Percentiles rank a stretch among this genome's conserved stretches.
Evolutionary conservation across 2,888 invertebrate species (phyloP).

Genomic region (Euzophera pinguis): DNA sequence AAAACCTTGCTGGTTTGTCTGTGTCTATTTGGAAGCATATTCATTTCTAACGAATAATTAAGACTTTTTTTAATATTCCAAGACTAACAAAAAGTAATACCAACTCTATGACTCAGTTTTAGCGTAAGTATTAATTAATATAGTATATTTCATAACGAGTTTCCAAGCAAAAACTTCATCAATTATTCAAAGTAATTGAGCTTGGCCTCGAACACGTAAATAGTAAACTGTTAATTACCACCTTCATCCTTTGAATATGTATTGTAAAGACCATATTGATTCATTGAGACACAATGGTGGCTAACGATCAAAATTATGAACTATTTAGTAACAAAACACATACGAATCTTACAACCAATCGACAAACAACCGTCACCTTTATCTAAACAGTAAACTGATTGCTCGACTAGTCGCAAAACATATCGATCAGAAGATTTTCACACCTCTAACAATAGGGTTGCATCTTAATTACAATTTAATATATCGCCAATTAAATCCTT

Average conservation of each 20-base stretch:
- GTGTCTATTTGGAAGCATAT: too few species aligned
- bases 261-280: constrained; percentile 7
- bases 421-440: constrained; percentile 49
- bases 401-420: constrained; percentile 34
- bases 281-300: constrained; percentile 2
- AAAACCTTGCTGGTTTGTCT: neutral
- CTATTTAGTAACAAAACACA: constrained; percentile 14
- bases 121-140: neutral
- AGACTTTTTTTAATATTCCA: neutral
- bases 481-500: constrained; percentile 74
- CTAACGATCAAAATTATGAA: constrained; percentile 23
- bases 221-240: constrained; percentile 9
- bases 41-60: too few species aligned
- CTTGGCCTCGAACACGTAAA: constrained; percentile 1
- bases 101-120: neutral
- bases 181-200: constrained; percentile 2
- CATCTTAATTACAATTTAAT: constrained; percentile 77
- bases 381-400: constrained; percentile 21
- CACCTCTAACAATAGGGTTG: constrained; percentile 59
- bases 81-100: neutral
- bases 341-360: constrained; percentile 17
- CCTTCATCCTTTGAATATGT: constrained; percentile 5
- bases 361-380: constrained; percentile 7
- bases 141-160: neutral
- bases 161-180: neutral